These are phyloP conservation scores for Enteromius radiatus DNA, from an alignment of 2,797 vertebrate genomes.

Conservation along the genomic window DNA sequence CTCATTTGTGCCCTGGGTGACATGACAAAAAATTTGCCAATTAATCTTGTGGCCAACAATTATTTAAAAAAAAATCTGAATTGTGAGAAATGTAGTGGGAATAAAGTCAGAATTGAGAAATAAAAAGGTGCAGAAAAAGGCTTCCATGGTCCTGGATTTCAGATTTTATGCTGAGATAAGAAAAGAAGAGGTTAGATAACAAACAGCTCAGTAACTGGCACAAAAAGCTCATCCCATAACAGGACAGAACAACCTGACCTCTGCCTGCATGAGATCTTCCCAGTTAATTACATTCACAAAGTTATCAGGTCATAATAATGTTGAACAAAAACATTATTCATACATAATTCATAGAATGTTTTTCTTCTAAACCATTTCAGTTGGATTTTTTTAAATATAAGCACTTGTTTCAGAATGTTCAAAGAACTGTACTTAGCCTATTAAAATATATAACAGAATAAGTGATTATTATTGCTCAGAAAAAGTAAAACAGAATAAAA, in stretches of 20 bases:
- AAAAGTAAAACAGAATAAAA: too few species aligned
- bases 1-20: neutral
- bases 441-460: neutral
- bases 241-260: neutral
- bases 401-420: neutral
- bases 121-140: neutral
- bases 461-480: too few species aligned
- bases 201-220: neutral
- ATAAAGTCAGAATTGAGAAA: neutral
- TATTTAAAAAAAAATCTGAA: neutral
- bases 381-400: too few species aligned
- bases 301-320: neutral
- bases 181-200: neutral
- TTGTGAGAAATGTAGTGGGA: too few species aligned
- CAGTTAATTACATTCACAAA: too few species aligned
- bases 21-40: neutral
- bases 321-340: neutral
- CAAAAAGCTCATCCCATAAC: neutral
- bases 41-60: neutral
- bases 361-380: too few species aligned
- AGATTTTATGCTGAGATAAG: neutral
- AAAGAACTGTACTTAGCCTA: neutral
- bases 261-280: neutral
- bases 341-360: neutral
- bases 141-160: neutral